phyloP scores from a whole-genome alignment of 1,140 invertebrate genomes.

The Drosophila auraria region DNA sequence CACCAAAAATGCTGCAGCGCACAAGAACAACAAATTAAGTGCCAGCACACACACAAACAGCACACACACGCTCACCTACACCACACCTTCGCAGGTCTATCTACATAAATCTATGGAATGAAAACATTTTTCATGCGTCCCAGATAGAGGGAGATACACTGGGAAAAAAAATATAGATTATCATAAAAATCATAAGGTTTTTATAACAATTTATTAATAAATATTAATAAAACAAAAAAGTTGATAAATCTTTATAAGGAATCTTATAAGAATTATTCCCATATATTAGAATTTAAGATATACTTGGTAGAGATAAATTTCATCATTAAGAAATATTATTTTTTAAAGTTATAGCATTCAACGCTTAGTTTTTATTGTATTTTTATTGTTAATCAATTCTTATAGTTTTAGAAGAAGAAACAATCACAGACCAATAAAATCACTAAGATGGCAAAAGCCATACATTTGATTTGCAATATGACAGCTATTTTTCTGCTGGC shows the following conservation, averaged over 20 bases:
- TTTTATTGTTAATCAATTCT: too few species aligned
- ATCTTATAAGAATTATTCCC: too few species aligned
- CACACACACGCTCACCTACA: constrained; percentile 23
- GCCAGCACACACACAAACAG: constrained; percentile 49
- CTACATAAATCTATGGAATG: constrained; percentile 77
- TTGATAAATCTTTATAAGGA: neutral
- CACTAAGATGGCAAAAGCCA: too few species aligned
- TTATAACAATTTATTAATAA: too few species aligned
- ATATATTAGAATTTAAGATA: neutral
- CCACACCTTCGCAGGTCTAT: constrained; percentile 49
- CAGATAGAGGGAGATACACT: constrained; percentile 24
- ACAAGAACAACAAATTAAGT: constrained; percentile 81
- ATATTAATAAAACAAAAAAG: neutral
- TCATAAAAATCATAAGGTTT: neutral
- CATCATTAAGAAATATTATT: too few species aligned
- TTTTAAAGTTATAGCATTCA: too few species aligned
- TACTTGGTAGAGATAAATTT: too few species aligned
- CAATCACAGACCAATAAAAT: too few species aligned
- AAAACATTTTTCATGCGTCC: constrained; percentile 78
- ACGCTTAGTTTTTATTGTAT: too few species aligned
- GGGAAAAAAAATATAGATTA: constrained; percentile 12
- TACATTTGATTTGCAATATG: too few species aligned
- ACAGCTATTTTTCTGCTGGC: too few species aligned
- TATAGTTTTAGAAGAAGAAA: too few species aligned
- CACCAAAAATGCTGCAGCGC: constrained; percentile 48